phyloP scores from a whole-genome alignment of 64 coral and sea anemone species.

The Hydrozoanthus tunicans region DNA sequence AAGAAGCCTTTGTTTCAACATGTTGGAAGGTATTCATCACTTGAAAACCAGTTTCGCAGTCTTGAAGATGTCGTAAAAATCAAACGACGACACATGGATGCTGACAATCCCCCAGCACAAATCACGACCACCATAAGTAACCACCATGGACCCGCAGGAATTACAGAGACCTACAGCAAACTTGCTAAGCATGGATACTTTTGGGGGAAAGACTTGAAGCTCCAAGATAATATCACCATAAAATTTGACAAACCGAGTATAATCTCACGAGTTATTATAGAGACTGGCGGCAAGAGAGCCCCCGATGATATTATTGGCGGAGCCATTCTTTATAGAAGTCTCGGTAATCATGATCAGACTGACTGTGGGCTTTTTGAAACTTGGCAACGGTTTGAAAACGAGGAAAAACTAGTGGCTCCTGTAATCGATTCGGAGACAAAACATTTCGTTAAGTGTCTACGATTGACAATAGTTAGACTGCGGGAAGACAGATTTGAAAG shows the following conservation, averaged over 20 bases:
- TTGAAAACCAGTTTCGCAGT: conserved; percentile 48
- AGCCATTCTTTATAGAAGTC: conserved; percentile 10
- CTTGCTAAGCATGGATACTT: conserved; percentile 43
- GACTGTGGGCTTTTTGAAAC: too few species aligned
- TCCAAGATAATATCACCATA: conserved; percentile 50
- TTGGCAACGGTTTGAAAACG: neutral
- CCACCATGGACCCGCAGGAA: neutral
- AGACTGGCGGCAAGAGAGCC: conserved; percentile 57
- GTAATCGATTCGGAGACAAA: neutral
- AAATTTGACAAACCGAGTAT: conserved; percentile 39
- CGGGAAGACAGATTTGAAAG: conserved; percentile 17
- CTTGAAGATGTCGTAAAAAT: conserved; percentile 50
- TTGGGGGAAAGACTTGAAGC: conserved; percentile 62
- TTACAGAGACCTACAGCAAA: conserved; percentile 47
- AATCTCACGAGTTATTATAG: conserved; percentile 46
- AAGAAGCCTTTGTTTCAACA: conserved; percentile 67
- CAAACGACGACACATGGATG: conserved; percentile 31
- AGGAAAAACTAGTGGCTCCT: conserved; percentile 12
- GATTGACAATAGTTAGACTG: conserved; percentile 40
- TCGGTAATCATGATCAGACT: too few species aligned
- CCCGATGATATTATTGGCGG: conserved; percentile 71
- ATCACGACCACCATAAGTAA: conserved; percentile 38
- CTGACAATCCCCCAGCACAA: conserved; percentile 51
- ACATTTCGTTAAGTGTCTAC: conserved; percentile 42
- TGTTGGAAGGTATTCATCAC: conserved; percentile 49